Percentiles rank a stretch among this genome's conserved stretches.
Evolutionary conservation across 2,113 vertebrate genomes (phyloP).

Genomic region (Nothocercus julius): DNA sequence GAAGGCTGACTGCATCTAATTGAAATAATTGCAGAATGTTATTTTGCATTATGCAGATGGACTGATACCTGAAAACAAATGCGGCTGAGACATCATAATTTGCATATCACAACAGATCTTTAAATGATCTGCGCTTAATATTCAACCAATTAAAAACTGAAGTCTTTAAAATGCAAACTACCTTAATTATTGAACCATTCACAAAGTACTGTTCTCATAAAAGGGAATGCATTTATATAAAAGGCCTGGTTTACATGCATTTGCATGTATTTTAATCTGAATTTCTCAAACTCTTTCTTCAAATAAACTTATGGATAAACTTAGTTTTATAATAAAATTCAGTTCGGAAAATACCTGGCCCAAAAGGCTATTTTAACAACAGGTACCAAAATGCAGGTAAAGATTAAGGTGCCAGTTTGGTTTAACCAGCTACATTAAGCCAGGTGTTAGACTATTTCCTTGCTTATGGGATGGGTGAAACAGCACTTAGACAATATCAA

Average conservation of each 20-base stretch:
- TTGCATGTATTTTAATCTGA: slow-evolving; percentile 1
- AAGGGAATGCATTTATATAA: background rate
- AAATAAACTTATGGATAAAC: background rate
- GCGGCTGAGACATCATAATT: slow-evolving; percentile 45
- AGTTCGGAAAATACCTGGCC: background rate
- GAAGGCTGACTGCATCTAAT: slow-evolving; percentile 55
- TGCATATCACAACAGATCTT: slow-evolving; percentile 50
- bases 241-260: background rate
- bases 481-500: background rate
- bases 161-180: slow-evolving; percentile 57
- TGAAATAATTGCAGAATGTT: slow-evolving; percentile 56
- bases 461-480: background rate
- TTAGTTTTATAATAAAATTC: background rate
- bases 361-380: background rate
- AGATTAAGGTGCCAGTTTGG: background rate
- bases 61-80: slow-evolving; percentile 61
- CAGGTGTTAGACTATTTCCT: slow-evolving; percentile 8
- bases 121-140: slow-evolving; percentile 49
- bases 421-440: background rate
- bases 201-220: slow-evolving; percentile 31
- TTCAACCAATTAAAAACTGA: slow-evolving; percentile 49
- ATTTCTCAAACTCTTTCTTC: background rate
- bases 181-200: slow-evolving; percentile 37
- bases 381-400: background rate
- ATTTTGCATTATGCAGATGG: slow-evolving; percentile 39